phyloP scores from a whole-genome alignment of 2,888 invertebrate species.

The Stenolophus ochropezus region DNA sequence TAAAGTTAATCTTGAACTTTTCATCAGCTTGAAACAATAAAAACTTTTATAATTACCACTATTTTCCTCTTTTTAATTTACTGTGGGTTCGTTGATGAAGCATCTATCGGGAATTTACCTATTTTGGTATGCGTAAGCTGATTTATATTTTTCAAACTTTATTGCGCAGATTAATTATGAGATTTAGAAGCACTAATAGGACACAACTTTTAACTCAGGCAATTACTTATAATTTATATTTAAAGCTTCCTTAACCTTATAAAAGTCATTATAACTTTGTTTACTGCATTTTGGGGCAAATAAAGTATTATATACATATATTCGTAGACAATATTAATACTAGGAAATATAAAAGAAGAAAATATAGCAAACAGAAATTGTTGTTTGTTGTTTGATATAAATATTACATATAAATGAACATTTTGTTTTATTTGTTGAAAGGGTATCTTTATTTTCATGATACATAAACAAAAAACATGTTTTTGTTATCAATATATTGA shows the following conservation, averaged over 20 bases:
- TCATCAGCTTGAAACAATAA: neutral
- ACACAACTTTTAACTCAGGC: neutral
- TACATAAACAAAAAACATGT: too few species aligned
- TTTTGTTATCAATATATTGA: too few species aligned
- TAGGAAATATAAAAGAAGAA: neutral
- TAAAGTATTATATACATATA: neutral
- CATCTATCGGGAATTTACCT: neutral
- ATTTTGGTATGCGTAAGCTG: neutral
- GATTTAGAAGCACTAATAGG: neutral
- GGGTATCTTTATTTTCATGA: too few species aligned
- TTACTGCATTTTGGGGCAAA: neutral
- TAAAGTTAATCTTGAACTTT: neutral
- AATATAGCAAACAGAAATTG: neutral
- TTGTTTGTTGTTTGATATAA: too few species aligned
- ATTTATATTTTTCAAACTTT: neutral
- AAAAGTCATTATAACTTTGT: neutral
- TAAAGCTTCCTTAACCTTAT: neutral
- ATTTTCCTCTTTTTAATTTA: neutral
- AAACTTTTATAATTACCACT: neutral
- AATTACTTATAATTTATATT: neutral
- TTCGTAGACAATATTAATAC: too few species aligned
- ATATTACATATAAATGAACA: too few species aligned
- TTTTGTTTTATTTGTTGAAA: too few species aligned
- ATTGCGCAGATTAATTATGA: neutral
- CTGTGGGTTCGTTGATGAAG: neutral